Base-by-base conservation (phyloP, 2,113 vertebrate genomes). In the Aythya baeri region DNA sequence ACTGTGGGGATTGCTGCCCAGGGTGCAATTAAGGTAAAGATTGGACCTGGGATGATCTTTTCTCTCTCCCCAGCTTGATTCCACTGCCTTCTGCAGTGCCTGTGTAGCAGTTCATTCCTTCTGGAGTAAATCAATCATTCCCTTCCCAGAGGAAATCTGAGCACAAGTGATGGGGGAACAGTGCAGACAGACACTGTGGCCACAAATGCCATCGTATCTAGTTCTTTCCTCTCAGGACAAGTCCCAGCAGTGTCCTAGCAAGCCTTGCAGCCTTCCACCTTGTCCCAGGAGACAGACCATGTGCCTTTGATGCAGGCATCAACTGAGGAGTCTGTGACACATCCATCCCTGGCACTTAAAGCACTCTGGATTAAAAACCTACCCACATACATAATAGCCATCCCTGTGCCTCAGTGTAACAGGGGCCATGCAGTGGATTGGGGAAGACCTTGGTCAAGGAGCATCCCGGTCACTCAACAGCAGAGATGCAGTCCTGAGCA, bases 91-190 rank as follows among this genome's bases (percentile, higher is more conserved):
- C 59, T 88, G 54, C 79, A 89, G 82, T 0, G 3, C 34, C 67
- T 78, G n/a, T 83, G 70, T 63, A 41, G 36, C 59, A 67, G 83
- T 63, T 95, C 77, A 71, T 81, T 89, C 81, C 68, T 94, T 62
- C 91, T 83, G 83, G 83, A 96, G 77, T 86, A 83, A 91, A 96
- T 96, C 89, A 95, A 95, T 96, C 91, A 58, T 14, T 43, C 62
- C 18, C 4, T n/a, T 92, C 93, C 77, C 87, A 91, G 84, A 81
- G 93, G 91, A 94, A 92, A 96, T 91, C 80, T 74, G 41, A 89
- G 77, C 81, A 78, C n/a, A 31, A 83, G 73, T 50, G 55, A 50
- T 67, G 77, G 83, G 8, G 11, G 68, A 92, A 9, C 29, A 88
- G 76, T 25, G 41, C 80, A 80, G 41, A 54, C 72, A 96, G 83